Conservation (phyloP, 2,113 vertebrate species). For the Regulus satrapa region DNA sequence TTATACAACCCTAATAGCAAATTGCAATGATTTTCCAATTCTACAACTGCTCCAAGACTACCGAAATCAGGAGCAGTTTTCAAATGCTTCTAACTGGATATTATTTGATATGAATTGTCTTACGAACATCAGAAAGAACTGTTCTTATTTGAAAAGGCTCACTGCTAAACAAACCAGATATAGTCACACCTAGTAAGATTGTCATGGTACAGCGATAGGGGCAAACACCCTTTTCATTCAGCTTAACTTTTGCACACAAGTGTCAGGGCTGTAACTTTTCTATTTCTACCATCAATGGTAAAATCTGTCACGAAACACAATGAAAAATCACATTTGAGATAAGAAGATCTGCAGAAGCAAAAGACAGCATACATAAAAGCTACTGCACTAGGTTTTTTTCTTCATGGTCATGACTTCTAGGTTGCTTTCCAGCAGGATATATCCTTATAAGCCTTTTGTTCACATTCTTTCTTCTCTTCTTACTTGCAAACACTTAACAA, state of each 20-base stretch:
- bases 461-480: conserved; percentile 11
- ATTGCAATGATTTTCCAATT: neutral
- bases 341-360: conserved; percentile 17
- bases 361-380: neutral
- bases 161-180: neutral
- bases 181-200: neutral
- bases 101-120: neutral
- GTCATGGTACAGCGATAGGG: neutral
- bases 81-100: neutral
- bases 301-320: neutral
- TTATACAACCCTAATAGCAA: neutral
- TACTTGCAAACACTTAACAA: conserved; percentile 33
- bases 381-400: neutral
- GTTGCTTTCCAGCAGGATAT: conserved; percentile 28
- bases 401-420: neutral
- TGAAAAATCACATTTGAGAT: conserved; percentile 8
- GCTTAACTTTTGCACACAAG: neutral
- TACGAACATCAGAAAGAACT: neutral
- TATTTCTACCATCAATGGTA: neutral
- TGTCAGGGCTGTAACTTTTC: neutral
- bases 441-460: conserved; percentile 36
- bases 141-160: neutral
- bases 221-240: neutral
- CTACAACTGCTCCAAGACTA: neutral
- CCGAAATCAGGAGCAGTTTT: neutral